A percentile compares a stretch with the other conserved stretches of the same genome.
These are phyloP conservation scores for Muschampia plurimacula DNA, from an alignment of 2,888 invertebrate genomes.

Conservation along the genomic window DNA sequence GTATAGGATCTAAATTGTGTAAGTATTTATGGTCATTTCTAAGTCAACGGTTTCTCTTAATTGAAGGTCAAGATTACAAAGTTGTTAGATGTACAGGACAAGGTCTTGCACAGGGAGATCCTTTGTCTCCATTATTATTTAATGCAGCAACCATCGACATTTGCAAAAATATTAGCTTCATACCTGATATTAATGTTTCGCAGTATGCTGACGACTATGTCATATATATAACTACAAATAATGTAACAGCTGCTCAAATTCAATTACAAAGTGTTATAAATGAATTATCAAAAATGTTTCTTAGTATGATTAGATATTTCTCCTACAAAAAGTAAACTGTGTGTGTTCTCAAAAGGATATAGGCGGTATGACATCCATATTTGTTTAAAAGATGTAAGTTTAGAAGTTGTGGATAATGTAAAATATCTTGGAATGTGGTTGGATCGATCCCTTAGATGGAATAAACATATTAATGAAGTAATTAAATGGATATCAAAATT, in stretches of 20 bases:
- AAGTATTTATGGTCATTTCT: background rate
- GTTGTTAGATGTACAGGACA: background rate
- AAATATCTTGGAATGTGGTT: slow-evolving; percentile 5
- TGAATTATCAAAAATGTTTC: background rate
- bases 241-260: background rate
- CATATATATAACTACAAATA: background rate
- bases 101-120: background rate
- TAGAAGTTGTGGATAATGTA: slow-evolving; percentile 2
- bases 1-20: background rate
- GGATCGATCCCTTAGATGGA: slow-evolving; percentile 1
- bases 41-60: background rate
- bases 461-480: background rate
- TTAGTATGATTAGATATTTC: background rate
- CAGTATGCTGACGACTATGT: slow-evolving; percentile 2
- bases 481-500: background rate
- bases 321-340: background rate
- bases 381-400: background rate
- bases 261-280: background rate
- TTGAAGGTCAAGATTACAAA: background rate
- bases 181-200: background rate
- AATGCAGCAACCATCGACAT: background rate
- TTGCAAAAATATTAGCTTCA: background rate
- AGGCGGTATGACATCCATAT: background rate
- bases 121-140: background rate
- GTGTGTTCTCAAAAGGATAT: background rate